Evolutionary conservation across 1,140 invertebrate genomes (phyloP).

Genomic region (Propsilocerus akamusi): DNA sequence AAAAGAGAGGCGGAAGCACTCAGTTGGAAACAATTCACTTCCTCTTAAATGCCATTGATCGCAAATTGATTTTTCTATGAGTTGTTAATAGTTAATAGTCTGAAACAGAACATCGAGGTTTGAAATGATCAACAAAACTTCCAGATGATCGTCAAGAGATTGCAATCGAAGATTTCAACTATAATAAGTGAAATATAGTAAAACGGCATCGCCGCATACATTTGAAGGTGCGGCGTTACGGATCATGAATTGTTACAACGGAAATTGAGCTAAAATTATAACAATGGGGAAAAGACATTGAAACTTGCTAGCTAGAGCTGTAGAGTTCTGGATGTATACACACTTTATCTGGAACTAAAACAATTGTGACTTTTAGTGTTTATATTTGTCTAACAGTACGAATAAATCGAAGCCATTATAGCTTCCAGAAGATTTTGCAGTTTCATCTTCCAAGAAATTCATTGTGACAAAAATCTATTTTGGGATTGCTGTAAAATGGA

Average conservation of each 20-base stretch:
- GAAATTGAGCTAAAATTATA: slow-evolving; percentile 1
- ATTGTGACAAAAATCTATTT: not conserved
- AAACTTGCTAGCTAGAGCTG: not conserved
- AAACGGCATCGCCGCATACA: not conserved
- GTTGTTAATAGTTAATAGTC: not conserved
- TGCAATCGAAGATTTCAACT: not conserved
- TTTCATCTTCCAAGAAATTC: not conserved
- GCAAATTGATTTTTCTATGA: not conserved
- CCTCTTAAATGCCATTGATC: not conserved
- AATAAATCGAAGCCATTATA: not conserved
- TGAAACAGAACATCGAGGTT: not conserved
- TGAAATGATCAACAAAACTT: not conserved
- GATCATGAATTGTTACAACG: slow-evolving; percentile 1
- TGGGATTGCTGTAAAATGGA: too few species aligned
- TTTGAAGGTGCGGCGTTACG: slow-evolving; percentile 1
- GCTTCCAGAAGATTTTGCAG: not conserved
- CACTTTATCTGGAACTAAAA: too few species aligned
- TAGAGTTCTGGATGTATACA: not conserved
- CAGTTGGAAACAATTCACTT: too few species aligned
- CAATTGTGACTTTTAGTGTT: too few species aligned
- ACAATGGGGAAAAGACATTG: not conserved
- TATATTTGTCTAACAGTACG: too few species aligned
- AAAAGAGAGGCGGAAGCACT: too few species aligned
- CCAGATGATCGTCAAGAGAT: not conserved
- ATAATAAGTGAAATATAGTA: not conserved